These are phyloP conservation scores for Urocitellus parryii DNA, from an alignment of 2,113 vertebrate genomes.

Conservation along the genomic window DNA sequence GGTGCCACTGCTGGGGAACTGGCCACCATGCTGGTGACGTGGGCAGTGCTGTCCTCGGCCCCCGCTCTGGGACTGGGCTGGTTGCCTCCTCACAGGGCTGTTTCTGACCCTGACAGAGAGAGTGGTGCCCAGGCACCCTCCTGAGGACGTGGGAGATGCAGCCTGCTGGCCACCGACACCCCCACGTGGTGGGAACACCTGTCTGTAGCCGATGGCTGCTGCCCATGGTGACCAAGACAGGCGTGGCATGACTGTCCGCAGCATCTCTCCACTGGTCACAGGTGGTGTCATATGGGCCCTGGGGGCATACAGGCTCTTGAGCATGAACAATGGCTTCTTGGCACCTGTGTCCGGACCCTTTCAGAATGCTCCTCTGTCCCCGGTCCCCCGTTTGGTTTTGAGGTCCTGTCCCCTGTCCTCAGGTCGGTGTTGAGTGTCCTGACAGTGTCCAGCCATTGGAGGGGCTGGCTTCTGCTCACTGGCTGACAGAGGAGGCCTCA, in stretches of 20 bases:
- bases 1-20: neutral
- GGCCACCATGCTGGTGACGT: too few species aligned
- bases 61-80: rapidly evolving
- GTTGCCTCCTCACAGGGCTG: neutral
- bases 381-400: rapidly evolving
- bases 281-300: too few species aligned
- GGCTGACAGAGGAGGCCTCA: neutral
- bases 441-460: rapidly evolving
- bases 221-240: neutral
- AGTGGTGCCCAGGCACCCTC: rapidly evolving
- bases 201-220: neutral
- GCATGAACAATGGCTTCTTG: neutral
- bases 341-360: neutral
- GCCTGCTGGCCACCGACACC: rapidly evolving
- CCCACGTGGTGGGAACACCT: rapidly evolving
- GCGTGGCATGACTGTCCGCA: rapidly evolving
- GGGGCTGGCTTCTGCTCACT: neutral
- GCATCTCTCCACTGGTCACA: rapidly evolving
- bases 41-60: neutral
- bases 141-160: rapidly evolving
- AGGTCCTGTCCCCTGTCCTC: too few species aligned
- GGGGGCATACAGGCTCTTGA: neutral
- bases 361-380: too few species aligned
- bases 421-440: rapidly evolving
- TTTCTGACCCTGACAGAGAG: neutral